phyloP scores from a whole-genome alignment of 2,113 vertebrate species.

The Mormyrus lacerda region DNA sequence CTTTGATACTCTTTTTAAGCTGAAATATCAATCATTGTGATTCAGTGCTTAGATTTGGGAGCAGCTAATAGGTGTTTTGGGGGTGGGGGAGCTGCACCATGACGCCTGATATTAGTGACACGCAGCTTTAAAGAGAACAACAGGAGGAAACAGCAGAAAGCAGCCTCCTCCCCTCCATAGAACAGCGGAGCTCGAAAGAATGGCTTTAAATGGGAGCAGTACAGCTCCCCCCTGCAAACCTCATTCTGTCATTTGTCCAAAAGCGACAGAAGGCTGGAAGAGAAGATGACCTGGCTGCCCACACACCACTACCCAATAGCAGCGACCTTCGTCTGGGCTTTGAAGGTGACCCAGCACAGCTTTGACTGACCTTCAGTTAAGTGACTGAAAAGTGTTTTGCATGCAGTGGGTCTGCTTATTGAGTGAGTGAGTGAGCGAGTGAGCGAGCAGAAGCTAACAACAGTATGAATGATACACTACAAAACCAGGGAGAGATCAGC shows the following conservation, averaged over 20 bases:
- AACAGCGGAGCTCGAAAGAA: not conserved
- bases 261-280: not conserved
- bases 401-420: not conserved
- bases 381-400: not conserved
- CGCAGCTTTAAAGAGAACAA: slow-evolving; percentile 30
- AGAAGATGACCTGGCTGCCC: not conserved
- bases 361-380: not conserved
- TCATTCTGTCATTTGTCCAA: not conserved
- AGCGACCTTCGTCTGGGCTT: not conserved
- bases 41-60: slow-evolving; percentile 30
- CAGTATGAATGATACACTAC: not conserved
- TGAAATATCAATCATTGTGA: slow-evolving; percentile 21
- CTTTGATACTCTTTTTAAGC: not conserved
- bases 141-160: slow-evolving; percentile 33
- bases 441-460: not conserved
- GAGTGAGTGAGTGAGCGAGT: not conserved
- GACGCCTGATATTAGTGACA: slow-evolving; percentile 51
- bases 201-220: not conserved
- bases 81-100: slow-evolving; percentile 44
- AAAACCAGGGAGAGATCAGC: not conserved
- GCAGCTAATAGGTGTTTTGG: slow-evolving; percentile 47
- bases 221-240: not conserved
- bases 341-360: not conserved
- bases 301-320: not conserved
- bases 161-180: not conserved